Evolutionary conservation across 2,797 vertebrate genomes (phyloP), one percentile per base, ranked within the genome.

Genomic region (Bradypodion ventrale): DNA sequence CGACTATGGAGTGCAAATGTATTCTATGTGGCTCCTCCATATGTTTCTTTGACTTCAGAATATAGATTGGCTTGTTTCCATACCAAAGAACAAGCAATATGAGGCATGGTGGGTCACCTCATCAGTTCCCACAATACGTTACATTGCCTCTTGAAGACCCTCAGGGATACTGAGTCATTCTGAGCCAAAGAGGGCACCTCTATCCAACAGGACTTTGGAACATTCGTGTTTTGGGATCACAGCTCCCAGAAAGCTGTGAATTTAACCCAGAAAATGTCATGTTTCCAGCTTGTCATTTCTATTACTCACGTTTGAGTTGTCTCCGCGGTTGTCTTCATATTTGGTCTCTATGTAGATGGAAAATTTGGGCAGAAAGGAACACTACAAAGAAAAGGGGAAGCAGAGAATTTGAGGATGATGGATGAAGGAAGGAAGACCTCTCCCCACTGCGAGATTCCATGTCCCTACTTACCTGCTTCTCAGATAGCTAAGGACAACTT

Each of bases 311-410:
- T 94, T 93, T 88, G 95, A 91, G 0, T 92, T 95, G 84, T 94
- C 93, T 29, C 96, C 96, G 0, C 95, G 94, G 90, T 96, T 96
- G 89, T 96, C 95, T 80, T 96, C 96, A 10, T 96, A 96, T 88
- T 95, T 96, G 83, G 96, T 96, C 89, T 96, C 95, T 0, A 96
- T 96, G 88, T 96, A 95, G 87, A 96, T 96, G 83, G 96, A 96
- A 93, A 96, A 96, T 83, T 96, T 96, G 37, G 95, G 96, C 90
- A 96, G 94, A 92, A 96, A 96, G 46, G 96, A 96, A 85, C 95
- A 96, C 96, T 96, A 93, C 37, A 59, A 83, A 82, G 69, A 35
- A 37, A 68, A 19, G 81, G 44, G 35, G 0, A 73, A 0, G 74
- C 68, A 0, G 0, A 69, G 29, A 12, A 29, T 46, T 1, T 60